Conservation (phyloP, 1,140 invertebrate species). For the Ostrea edulis region DNA sequence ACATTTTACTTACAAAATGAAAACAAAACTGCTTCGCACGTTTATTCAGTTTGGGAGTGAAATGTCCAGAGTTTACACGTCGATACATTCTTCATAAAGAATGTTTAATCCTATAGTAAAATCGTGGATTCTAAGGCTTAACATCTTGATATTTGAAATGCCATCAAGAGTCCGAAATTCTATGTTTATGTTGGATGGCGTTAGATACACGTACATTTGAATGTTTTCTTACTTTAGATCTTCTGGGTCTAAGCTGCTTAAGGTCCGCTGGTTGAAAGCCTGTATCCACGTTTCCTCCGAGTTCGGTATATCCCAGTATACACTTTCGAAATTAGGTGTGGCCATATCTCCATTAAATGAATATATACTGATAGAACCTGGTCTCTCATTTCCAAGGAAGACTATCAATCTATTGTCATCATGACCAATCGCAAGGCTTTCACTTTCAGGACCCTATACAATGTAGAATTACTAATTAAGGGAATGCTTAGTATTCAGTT, state of each 20-base stretch:
- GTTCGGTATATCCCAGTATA: slow-evolving; percentile 1
- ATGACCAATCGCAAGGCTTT: slow-evolving; percentile 50
- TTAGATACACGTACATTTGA: neutral
- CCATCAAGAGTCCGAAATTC: neutral
- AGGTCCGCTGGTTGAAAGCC: slow-evolving; percentile 16
- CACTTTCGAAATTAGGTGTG: slow-evolving; percentile 13
- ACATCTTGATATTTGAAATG: neutral
- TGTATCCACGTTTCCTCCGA: slow-evolving; percentile 40
- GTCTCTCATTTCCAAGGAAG: slow-evolving; percentile 53
- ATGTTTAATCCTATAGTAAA: too few species aligned
- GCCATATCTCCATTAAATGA: slow-evolving; percentile 12
- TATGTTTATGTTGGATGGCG: neutral
- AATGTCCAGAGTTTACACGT: too few species aligned
- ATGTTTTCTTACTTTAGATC: slow-evolving; percentile 45
- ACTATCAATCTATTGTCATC: slow-evolving; percentile 18
- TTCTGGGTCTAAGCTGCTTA: slow-evolving; percentile 50
- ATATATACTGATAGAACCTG: slow-evolving; percentile 51
- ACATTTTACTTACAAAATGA: too few species aligned
- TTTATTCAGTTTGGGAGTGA: too few species aligned
- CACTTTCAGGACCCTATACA: slow-evolving; percentile 49
- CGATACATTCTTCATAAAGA: too few species aligned
- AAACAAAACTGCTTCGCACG: too few species aligned
- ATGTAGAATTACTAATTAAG: neutral
- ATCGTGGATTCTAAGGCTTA: neutral
- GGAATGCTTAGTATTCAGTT: neutral